Conservation (phyloP, 1,140 invertebrate species). For the Eriocheir sinensis region DNA sequence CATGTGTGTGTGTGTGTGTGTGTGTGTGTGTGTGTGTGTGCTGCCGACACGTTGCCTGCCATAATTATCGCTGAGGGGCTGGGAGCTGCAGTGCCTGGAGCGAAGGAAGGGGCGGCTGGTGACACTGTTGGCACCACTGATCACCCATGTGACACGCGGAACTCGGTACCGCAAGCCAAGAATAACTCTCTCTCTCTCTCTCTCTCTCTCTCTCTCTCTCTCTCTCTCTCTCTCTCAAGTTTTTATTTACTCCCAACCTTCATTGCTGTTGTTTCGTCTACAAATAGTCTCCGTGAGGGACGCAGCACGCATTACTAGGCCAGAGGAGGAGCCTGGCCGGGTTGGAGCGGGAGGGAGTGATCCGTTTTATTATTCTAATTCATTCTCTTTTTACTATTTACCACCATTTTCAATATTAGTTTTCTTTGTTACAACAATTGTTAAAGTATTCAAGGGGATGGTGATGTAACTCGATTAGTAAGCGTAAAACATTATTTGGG, state of each 20-base stretch:
- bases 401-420: not conserved
- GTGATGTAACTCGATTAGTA: too few relatives aligned
- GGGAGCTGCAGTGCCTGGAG: too few relatives aligned
- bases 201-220: constrained; percentile 20
- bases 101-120: not conserved
- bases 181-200: constrained; percentile 24
- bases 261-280: not conserved
- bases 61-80: too few relatives aligned
- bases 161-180: not conserved
- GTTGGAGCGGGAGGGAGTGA: not conserved
- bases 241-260: not conserved
- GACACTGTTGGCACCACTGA: not conserved
- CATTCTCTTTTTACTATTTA: not conserved
- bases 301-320: not conserved
- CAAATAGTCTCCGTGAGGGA: not conserved
- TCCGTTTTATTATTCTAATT: not conserved
- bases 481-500: too few relatives aligned
- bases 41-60: too few relatives aligned
- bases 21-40: not conserved
- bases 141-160: not conserved
- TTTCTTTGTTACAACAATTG: too few relatives aligned
- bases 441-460: too few relatives aligned
- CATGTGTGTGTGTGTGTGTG: constrained; percentile 38
- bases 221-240: not conserved
- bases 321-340: too few relatives aligned